Conservation (phyloP, 2,888 invertebrate genomes). For the Tenthredo distinguenda region DNA sequence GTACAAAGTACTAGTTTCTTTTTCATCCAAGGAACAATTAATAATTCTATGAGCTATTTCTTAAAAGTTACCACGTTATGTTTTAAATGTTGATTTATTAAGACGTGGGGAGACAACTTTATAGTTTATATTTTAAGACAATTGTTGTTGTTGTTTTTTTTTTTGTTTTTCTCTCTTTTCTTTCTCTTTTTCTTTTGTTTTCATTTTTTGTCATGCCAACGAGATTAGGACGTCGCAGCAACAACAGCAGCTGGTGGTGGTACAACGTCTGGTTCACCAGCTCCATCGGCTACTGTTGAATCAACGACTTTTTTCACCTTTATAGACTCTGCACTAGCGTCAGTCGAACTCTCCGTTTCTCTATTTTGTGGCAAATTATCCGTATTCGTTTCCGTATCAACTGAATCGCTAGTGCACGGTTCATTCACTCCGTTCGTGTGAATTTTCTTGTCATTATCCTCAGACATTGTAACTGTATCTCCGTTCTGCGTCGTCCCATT, state of each 20-base stretch:
- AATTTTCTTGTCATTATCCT: conserved; percentile 64
- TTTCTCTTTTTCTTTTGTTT: conserved; percentile 8
- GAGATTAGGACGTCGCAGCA: conserved; percentile 76
- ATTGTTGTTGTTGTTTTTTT: conserved; percentile 64
- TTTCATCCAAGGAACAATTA: conserved; percentile 67
- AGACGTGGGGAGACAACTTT: conserved; percentile 62
- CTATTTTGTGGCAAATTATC: conserved; percentile 69
- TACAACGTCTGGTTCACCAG: conserved; percentile 75
- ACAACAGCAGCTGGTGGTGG: conserved; percentile 73
- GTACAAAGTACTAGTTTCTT: conserved; percentile 55
- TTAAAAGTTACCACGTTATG: conserved; percentile 71
- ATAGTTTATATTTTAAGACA: conserved; percentile 73
- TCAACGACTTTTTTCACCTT: conserved; percentile 76
- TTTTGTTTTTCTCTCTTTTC: not conserved
- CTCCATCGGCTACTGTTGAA: conserved; percentile 71
- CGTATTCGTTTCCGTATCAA: conserved; percentile 59
- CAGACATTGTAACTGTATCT: conserved; percentile 61
- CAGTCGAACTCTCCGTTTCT: conserved; percentile 65
- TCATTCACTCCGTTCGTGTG: conserved; percentile 74
- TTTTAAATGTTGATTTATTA: conserved; percentile 72
- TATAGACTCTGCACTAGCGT: conserved; percentile 64
- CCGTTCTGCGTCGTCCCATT: conserved; percentile 69
- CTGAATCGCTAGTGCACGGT: conserved; percentile 64
- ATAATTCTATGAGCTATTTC: conserved; percentile 71
- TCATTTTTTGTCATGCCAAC: conserved; percentile 62